Conservation (phyloP, 2,888 invertebrate species). For the Periphyllus acericola region DNA sequence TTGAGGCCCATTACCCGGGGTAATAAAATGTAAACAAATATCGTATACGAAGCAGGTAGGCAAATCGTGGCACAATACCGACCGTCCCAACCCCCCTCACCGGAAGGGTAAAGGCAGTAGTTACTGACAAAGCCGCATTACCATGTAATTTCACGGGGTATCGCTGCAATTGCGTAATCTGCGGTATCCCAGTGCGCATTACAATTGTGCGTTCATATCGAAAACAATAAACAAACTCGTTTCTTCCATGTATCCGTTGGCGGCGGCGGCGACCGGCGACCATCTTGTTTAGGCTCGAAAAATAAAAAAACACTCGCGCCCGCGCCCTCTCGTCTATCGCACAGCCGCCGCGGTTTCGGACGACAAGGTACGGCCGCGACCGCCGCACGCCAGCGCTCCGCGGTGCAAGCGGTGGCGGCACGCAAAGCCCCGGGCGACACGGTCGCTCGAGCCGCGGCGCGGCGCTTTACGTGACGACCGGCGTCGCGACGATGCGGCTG, state of each 20-base stretch:
- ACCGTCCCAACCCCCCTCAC: too few relatives aligned
- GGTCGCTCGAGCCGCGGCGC: not conserved
- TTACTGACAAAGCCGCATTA: too few relatives aligned
- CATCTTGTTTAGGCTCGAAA: conserved; percentile 55
- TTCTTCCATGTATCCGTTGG: conserved; percentile 49
- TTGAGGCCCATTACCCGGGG: too few relatives aligned
- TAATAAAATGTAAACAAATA: too few relatives aligned
- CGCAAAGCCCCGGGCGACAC: not conserved
- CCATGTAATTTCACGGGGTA: too few relatives aligned
- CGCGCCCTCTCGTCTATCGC: conserved; percentile 36
- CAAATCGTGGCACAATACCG: too few relatives aligned
- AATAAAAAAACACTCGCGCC: conserved; percentile 21
- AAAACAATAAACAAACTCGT: conserved; percentile 53
- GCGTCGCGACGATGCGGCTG: not conserved
- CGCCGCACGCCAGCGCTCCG: not conserved
- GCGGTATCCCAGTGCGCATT: not conserved
- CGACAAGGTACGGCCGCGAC: conserved; percentile 1
- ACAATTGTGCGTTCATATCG: not conserved
- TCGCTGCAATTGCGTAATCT: too few relatives aligned
- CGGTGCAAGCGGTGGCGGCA: not conserved
- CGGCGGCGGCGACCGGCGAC: conserved; percentile 24
- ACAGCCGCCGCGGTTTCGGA: not conserved
- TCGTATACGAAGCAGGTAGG: too few relatives aligned
- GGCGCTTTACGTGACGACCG: too few relatives aligned
- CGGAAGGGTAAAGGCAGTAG: too few relatives aligned